phyloP scores from a whole-genome alignment of 2,113 vertebrate species.

The Poeciliopsis occidentalis region DNA sequence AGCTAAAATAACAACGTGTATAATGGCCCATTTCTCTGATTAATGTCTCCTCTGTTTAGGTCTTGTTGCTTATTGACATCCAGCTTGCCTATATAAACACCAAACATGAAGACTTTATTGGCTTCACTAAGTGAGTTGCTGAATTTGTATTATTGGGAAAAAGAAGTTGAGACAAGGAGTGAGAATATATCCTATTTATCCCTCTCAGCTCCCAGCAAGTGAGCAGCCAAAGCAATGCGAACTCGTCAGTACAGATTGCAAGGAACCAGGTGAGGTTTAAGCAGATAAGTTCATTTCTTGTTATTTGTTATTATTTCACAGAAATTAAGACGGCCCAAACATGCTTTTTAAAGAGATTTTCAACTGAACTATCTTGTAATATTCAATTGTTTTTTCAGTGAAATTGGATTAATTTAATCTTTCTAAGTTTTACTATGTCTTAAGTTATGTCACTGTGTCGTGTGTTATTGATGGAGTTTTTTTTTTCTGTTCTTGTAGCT shows the following conservation, averaged over 20 bases:
- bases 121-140: conserved; percentile 89
- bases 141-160: not conserved
- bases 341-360: no score
- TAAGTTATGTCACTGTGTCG: not conserved
- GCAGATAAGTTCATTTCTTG: not conserved
- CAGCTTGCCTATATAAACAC: conserved; percentile 96
- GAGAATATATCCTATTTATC: not conserved
- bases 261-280: conserved; percentile 87
- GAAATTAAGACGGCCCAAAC: not conserved
- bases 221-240: conserved; percentile 84
- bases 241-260: conserved; percentile 69
- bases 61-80: conserved; percentile 89
- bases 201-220: conserved; percentile 85
- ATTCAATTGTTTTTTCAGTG: not conserved
- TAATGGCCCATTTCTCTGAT: not conserved
- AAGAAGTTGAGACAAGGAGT: not conserved
- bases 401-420: not conserved
- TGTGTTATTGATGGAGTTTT: conserved; percentile 7
- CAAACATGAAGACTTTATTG: conserved; percentile 95
- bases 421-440: not conserved
- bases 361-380: not conserved
- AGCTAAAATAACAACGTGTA: not conserved
- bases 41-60: conserved; percentile 69
- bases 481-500: conserved; percentile 2
- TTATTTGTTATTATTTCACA: not conserved